These are phyloP conservation scores for Brenthis hecate DNA, from an alignment of 2,888 invertebrate species.

Conservation along the genomic window DNA sequence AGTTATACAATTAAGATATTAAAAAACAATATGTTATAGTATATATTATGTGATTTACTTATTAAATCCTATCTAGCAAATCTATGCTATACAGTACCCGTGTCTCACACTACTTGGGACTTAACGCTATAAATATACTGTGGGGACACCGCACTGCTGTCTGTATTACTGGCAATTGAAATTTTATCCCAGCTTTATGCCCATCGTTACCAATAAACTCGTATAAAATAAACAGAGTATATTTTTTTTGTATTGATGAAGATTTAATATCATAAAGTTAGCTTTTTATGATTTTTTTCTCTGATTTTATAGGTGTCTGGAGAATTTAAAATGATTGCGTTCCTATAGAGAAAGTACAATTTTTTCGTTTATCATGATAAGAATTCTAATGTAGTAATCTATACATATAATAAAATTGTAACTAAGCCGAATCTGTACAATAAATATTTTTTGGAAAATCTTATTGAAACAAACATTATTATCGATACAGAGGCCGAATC, in stretches of 20 bases:
- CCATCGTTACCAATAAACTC: constrained; percentile 71
- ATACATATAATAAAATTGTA: too few species aligned
- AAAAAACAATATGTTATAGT: constrained; percentile 10
- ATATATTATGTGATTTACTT: background rate
- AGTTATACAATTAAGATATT: background rate
- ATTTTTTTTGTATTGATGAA: constrained; percentile 43
- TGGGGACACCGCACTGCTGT: constrained; percentile 69
- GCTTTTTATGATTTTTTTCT: constrained; percentile 51
- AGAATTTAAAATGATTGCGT: background rate
- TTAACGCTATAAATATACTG: constrained; percentile 77
- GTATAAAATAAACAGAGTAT: constrained; percentile 72
- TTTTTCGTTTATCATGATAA: too few species aligned
- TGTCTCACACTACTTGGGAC: constrained; percentile 54
- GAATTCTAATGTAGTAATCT: too few species aligned
- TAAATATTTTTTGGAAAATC: too few species aligned
- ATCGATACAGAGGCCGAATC: too few species aligned
- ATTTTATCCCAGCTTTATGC: constrained; percentile 78
- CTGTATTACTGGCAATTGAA: constrained; percentile 77
- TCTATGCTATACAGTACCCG: constrained; percentile 39
- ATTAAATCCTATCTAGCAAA: background rate
- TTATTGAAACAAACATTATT: too few species aligned
- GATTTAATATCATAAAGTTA: constrained; percentile 63
- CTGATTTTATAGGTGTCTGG: background rate
- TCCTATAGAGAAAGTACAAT: too few species aligned
- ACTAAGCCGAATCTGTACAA: too few species aligned